Evolutionary conservation across 2,888 invertebrate species (phyloP), one percentile per base, ranked within the genome.

Genomic region (Emesis russula): DNA sequence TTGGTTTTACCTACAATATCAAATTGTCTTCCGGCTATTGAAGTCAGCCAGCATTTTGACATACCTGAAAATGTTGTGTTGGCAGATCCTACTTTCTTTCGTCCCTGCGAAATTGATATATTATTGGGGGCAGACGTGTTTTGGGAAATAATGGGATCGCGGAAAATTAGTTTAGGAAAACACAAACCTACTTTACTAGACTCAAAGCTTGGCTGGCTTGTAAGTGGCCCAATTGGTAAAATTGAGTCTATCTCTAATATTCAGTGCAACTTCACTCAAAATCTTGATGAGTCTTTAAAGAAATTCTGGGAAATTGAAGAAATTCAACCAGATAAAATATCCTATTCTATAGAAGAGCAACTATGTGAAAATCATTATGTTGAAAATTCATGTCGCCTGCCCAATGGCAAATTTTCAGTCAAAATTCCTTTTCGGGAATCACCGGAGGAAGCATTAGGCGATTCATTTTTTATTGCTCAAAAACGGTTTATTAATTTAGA

Each of bases 41-140:
- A 58, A 1, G 18, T 58, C 18, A 18, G 6, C 18, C 25, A 25
- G 25, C 25, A 25, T 18, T 58, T 58, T 2, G 13, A 66, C 31
- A 11, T 31, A 66, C 66, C 25, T 66, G 31, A 11, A 7, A 66
- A 66, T 13, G 31, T 66, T 66, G 31, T 31, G 31, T 9, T 66
- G 66, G 66, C n/a, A 2, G n/a, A 70, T 48, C 88, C 91, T 15
- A 80, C 31, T 1, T 87, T 84, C 58, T 77, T 75, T 86, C 36
- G 66, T 9, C 80, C 91, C 15, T 48, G 73, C 66, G 77, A 81
- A 2, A 81, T 89, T 18, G 86, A 91, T 73, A 31, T 89, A 1
- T 74, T 89, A 2, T 58, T 92, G 25, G 90, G 90, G 0, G 83
- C 84, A 11, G 92, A 31, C 38, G 68, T 90, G 15, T 92, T 92